Base-by-base conservation (phyloP, 2,113 vertebrate genomes). In the Chloebia gouldiae region DNA sequence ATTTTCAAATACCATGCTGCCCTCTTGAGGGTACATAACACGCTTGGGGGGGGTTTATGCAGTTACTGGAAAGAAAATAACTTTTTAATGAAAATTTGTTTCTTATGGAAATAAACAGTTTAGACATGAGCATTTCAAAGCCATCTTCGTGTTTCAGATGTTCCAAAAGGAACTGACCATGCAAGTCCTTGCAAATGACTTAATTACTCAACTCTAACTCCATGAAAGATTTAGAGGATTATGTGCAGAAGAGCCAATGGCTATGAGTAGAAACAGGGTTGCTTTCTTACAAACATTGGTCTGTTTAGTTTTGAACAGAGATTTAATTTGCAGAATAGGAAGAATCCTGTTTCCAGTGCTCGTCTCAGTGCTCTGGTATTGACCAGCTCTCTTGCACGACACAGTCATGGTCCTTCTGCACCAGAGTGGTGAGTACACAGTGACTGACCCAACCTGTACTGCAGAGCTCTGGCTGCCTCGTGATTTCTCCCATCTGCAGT, bases 1-100 rank as follows among this genome's bases (percentile, higher is more conserved):
- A 65, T 90, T 81, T 71, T 90, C 61, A 95, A 96, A 96, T 91
- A 49, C 88, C 40, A 64, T 91, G 94, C 96, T 95, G 96, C 96
- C 97, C 96, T 88, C 96, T 97, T 88, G 81, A 96, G 97, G 86
- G 50, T 95, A 25, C 27, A 11, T 33, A 47, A 65, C 3, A 22
- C 1, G 3, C 5, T 40, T 79, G 18, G 31, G 15, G 15, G 23
- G 4, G 19, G 6, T 69, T 81, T 77, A 49, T 45, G 13, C 17
- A 37, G 17, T 79, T 56, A n/a, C 20, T 76, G 51, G 22, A 57
- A 60, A 53, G 45, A 51, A 63, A 79, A 79, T 40, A 10, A 39
- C 12, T 6, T 53, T 91, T 89, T 45, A 40, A 37, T 65, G 40
- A 63, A 59, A 37, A 69, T n/a, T 13, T 5, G 0, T 81, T 86